Conservation (phyloP, 1,140 invertebrate genomes). For the Condylostylus longicornis region DNA sequence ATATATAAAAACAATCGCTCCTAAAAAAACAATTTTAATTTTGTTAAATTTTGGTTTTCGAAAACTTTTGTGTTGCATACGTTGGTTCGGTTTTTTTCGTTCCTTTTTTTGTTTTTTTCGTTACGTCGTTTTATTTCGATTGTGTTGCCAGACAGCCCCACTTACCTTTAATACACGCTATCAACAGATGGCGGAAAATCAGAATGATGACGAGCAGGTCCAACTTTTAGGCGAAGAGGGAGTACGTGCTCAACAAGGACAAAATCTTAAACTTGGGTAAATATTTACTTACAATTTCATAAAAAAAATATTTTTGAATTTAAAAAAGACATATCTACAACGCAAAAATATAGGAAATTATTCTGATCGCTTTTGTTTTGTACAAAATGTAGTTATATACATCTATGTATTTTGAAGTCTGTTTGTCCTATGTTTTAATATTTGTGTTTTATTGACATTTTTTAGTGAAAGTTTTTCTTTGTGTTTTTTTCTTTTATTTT, state of each 20-base stretch:
- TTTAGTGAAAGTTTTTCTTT: no score
- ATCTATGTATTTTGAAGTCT: no score
- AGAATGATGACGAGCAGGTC: constrained; percentile 84
- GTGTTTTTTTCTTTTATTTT: no score
- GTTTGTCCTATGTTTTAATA: no score
- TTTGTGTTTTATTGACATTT: no score
- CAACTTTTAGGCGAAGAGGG: constrained; percentile 88
- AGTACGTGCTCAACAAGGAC: constrained; percentile 77
- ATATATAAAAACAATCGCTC: no score
- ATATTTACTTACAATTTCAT: constrained; percentile 22
- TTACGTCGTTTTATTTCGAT: constrained; percentile 10
- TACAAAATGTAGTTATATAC: no score
- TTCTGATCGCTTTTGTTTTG: no score
- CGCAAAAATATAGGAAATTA: no score
- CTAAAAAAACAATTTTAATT: no score
- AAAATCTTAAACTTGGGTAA: constrained; percentile 82
- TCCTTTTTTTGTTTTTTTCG: neutral
- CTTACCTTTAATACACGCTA: constrained; percentile 27
- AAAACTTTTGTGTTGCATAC: no score
- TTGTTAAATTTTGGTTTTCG: no score
- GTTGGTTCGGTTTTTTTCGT: neutral
- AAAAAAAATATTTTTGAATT: constrained; percentile 3
- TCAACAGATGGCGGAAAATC: constrained; percentile 72
- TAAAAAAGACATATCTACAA: constrained; percentile 6
- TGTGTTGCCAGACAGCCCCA: constrained; percentile 30